These are phyloP conservation scores for Cricetomys ansorgei DNA, from an alignment of 2,113 vertebrate genomes.

Conservation along the genomic window DNA sequence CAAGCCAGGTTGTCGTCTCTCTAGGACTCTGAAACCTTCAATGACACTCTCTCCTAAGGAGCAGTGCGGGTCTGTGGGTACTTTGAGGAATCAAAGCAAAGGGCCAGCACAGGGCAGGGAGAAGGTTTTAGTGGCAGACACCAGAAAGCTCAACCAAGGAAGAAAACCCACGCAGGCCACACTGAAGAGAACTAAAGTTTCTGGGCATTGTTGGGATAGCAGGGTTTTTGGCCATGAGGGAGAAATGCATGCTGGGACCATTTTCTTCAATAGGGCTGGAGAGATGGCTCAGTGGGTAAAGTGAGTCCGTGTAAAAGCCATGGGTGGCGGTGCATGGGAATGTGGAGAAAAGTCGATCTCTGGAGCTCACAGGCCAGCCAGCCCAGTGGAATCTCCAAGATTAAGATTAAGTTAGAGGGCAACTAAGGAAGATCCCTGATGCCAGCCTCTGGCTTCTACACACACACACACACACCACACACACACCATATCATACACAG, in stretches of 20 bases:
- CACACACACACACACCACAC: neutral
- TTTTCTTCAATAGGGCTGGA: neutral
- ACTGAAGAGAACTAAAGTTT: neutral
- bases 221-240: neutral
- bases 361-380: neutral
- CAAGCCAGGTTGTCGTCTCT: too few relatives aligned
- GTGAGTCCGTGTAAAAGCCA: neutral
- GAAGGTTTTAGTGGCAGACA: neutral
- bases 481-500: too few relatives aligned
- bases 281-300: neutral
- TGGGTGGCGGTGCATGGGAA: neutral
- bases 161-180: neutral
- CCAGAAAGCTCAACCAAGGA: neutral
- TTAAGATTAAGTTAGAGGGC: neutral
- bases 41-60: neutral
- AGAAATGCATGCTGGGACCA: neutral
- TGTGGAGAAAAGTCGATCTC: neutral
- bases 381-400: neutral
- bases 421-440: neutral
- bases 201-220: neutral
- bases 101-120: neutral
- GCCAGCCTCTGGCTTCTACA: neutral
- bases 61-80: accelerated
- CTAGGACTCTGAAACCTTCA: neutral
- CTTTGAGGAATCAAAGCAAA: neutral